phyloP scores from a whole-genome alignment of 2,113 vertebrate species.

The Oncorhynchus keta region DNA sequence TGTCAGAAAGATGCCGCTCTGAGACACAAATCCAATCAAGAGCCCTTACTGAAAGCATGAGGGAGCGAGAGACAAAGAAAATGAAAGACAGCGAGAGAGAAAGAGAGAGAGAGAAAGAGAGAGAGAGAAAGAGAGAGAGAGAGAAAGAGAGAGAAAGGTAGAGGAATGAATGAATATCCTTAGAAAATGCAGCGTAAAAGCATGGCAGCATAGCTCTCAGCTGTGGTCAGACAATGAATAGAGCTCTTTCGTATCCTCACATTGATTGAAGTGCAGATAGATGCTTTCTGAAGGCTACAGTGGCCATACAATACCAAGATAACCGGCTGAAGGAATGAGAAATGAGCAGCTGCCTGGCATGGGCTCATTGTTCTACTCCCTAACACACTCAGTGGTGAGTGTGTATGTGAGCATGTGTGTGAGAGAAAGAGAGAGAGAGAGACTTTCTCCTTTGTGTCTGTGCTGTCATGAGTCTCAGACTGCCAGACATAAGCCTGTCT shows the following conservation, averaged over 20 bases:
- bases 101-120: constrained; percentile 11
- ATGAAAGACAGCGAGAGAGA: not conserved
- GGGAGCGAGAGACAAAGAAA: constrained; percentile 40
- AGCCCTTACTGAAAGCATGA: constrained; percentile 28
- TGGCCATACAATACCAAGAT: constrained; percentile 25
- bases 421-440: constrained; percentile 32
- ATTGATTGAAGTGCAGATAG: not conserved
- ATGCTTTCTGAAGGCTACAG: constrained; percentile 14
- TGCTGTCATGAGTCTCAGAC: constrained; percentile 56
- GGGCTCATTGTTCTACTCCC: not conserved
- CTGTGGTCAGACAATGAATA: not conserved
- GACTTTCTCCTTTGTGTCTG: constrained; percentile 75
- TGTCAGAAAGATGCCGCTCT: constrained; percentile 41
- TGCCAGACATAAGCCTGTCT: constrained; percentile 68
- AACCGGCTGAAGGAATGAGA: not conserved
- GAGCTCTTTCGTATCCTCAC: not conserved
- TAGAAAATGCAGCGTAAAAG: constrained; percentile 45
- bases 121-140: constrained; percentile 8
- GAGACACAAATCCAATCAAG: constrained; percentile 54
- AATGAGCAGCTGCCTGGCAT: not conserved
- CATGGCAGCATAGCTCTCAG: constrained; percentile 18
- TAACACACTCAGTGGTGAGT: constrained; percentile 7
- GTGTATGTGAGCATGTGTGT: constrained; percentile 15
- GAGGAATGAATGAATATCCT: constrained; percentile 39
- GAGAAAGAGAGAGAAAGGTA: not conserved